These are phyloP conservation scores for Epinephelus fuscoguttatus DNA, from an alignment of 2,113 vertebrate genomes.

Conservation along the genomic window DNA sequence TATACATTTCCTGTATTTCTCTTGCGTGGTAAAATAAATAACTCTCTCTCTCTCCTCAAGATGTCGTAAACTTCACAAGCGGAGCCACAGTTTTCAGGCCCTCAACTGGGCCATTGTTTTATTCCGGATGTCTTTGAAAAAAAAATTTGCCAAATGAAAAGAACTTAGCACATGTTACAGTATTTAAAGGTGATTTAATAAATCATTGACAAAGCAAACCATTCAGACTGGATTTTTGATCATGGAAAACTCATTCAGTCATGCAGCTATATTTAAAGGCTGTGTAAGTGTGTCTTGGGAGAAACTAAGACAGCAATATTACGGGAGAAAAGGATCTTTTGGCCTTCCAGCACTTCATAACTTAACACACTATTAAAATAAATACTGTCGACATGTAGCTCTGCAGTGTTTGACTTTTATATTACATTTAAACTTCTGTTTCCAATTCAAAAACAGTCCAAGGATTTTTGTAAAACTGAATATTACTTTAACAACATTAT, in stretches of 20 bases:
- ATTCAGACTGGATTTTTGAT: constrained; percentile 57
- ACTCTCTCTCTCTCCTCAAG: constrained; percentile 17
- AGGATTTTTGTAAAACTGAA: not conserved
- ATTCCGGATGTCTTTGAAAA: constrained; percentile 20
- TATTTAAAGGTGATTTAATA: constrained; percentile 64
- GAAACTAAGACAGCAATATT: constrained; percentile 16
- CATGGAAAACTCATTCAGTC: constrained; percentile 41
- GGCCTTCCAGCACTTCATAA: constrained; percentile 2
- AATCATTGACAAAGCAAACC: constrained; percentile 63
- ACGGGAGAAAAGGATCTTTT: not conserved
- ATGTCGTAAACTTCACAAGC: constrained; percentile 63
- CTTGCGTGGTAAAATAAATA: constrained; percentile 63
- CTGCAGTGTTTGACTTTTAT: not conserved
- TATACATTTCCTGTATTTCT: constrained; percentile 59
- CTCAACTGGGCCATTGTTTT: constrained; percentile 58
- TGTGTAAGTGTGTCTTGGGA: not conserved
- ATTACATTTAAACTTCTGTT: not conserved
- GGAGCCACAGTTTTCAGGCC: constrained; percentile 44
- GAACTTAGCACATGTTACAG: constrained; percentile 57
- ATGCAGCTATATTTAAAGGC: constrained; percentile 25
- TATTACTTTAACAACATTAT: not conserved
- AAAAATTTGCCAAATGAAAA: constrained; percentile 42
- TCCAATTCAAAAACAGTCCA: not conserved
- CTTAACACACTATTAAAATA: constrained; percentile 7
- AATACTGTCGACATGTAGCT: not conserved